Conservation (phyloP, 1,140 invertebrate species). For the Hyles euphorbiae region DNA sequence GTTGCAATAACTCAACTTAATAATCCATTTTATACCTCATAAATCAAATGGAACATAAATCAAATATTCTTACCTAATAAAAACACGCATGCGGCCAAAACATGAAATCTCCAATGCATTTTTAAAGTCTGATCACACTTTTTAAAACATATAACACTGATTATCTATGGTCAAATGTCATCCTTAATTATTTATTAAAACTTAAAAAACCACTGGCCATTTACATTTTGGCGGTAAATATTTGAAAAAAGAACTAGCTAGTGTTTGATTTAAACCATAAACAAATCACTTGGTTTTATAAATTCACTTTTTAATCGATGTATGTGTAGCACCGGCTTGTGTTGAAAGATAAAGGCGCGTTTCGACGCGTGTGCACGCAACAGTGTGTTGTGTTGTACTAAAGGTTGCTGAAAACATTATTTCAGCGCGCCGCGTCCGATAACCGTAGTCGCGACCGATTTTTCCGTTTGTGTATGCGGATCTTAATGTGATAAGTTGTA, state of each 20-base stretch:
- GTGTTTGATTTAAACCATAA: too few species aligned
- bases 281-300: too few species aligned
- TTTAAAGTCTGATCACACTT: not conserved
- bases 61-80: slow-evolving; percentile 18
- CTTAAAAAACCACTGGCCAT: not conserved
- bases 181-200: not conserved
- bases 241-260: too few species aligned
- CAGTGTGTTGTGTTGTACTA: slow-evolving; percentile 20
- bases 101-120: slow-evolving; percentile 19
- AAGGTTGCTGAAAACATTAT: slow-evolving; percentile 10
- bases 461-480: slow-evolving; percentile 8
- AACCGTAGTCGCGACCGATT: slow-evolving; percentile 7
- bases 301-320: too few species aligned
- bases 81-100: slow-evolving; percentile 21
- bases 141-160: not conserved
- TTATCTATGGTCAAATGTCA: slow-evolving; percentile 2
- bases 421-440: not conserved
- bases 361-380: slow-evolving; percentile 13
- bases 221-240: slow-evolving; percentile 4
- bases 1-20: too few species aligned
- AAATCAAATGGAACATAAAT: too few species aligned
- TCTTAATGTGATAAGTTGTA: slow-evolving; percentile 6
- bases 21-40: too few species aligned
- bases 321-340: too few species aligned
- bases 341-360: too few species aligned